phyloP scores from a whole-genome alignment of 2,113 vertebrate species.

The Triplophysa dalaica region DNA sequence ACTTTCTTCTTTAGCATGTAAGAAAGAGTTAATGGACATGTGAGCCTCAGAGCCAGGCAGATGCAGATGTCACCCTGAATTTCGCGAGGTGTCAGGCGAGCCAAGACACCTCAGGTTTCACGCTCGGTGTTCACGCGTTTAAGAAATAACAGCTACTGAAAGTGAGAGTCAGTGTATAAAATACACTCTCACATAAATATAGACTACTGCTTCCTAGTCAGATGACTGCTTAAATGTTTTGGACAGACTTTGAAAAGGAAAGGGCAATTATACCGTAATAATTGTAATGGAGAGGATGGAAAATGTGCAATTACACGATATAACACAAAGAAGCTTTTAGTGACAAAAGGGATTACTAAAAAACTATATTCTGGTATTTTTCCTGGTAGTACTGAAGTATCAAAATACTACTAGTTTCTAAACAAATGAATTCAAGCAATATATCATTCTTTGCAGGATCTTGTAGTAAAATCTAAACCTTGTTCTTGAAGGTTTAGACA shows the following conservation, averaged over 20 bases:
- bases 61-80: slow-evolving; percentile 41
- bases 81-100: slow-evolving; percentile 40
- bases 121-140: slow-evolving; percentile 35
- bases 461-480: neutral
- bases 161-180: slow-evolving; percentile 8
- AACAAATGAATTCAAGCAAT: neutral
- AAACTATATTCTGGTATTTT: no score
- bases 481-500: neutral
- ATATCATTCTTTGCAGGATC: neutral
- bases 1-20: neutral
- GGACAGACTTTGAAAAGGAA: neutral
- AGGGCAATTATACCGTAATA: no score
- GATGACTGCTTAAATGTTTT: neutral
- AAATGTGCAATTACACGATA: neutral
- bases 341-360: no score
- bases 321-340: no score
- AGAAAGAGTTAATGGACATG: slow-evolving; percentile 29
- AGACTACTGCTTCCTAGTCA: neutral
- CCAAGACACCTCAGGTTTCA: slow-evolving; percentile 40
- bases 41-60: slow-evolving; percentile 1
- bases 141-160: slow-evolving; percentile 36
- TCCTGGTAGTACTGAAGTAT: no score
- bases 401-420: no score
- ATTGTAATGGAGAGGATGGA: neutral
- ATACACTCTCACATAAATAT: slow-evolving; percentile 34